A percentile compares a stretch with the other conserved stretches of the same genome.
These are phyloP conservation scores for Homalodisca vitripennis DNA, from an alignment of 1,140 invertebrate genomes.

Conservation along the genomic window DNA sequence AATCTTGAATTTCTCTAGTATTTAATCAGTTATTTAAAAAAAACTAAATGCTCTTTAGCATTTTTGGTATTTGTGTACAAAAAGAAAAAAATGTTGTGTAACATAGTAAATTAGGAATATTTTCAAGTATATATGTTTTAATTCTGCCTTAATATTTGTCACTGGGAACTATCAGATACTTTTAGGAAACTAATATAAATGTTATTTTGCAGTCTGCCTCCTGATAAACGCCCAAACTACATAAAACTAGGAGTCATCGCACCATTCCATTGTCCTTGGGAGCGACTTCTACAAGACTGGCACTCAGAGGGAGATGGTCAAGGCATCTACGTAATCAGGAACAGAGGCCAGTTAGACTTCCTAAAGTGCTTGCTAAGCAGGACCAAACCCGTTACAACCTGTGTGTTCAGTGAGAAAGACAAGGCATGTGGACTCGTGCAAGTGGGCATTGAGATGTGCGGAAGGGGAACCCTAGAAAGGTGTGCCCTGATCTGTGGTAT, in stretches of 20 bases:
- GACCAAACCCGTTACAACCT: not conserved
- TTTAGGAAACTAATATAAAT: not conserved
- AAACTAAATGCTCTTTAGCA: no score
- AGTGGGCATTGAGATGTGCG: constrained; percentile 36
- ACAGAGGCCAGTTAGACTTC: constrained; percentile 15
- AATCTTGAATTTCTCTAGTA: no score
- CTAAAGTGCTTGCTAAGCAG: constrained; percentile 12
- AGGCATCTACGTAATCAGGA: constrained; percentile 33
- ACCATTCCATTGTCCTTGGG: constrained; percentile 78
- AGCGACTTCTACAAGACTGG: constrained; percentile 69
- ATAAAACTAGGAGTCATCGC: constrained; percentile 69
- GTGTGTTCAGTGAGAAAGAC: constrained; percentile 11
- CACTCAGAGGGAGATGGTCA: constrained; percentile 30
- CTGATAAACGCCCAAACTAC: constrained; percentile 83
- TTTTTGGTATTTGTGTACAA: no score
- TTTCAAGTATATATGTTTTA: no score
- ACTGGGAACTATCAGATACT: no score
- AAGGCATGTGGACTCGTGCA: constrained; percentile 38
- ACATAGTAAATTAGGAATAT: no score
- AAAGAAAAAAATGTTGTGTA: no score
- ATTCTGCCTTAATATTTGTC: no score
- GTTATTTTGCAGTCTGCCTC: constrained; percentile 58
- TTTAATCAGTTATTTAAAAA: no score
- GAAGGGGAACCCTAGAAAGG: constrained; percentile 38
- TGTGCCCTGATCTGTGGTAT: constrained; percentile 41